Evolutionary conservation across 2,797 vertebrate species (phyloP).

Genomic region (Ctenopoma kingsleyae): DNA sequence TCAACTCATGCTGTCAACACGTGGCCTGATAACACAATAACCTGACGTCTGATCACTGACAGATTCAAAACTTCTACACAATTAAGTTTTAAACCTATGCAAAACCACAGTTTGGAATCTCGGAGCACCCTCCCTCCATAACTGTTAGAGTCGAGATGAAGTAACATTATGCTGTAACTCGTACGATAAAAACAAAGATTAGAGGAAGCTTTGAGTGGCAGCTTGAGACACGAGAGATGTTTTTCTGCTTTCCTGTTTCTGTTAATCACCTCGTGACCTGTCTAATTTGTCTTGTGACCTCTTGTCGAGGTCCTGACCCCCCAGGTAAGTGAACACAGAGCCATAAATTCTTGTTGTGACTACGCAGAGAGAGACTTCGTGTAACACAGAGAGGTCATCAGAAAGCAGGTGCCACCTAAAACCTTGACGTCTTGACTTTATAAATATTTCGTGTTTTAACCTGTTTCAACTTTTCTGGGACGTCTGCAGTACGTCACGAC

Average conservation of each 20-base stretch:
- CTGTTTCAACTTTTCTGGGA: too few relatives aligned
- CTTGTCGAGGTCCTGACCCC: not conserved
- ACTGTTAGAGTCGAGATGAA: too few relatives aligned
- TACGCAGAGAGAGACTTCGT: too few relatives aligned
- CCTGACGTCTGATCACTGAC: constrained; percentile 4
- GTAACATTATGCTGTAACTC: not conserved
- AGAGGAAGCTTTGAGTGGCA: not conserved
- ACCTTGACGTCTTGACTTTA: not conserved
- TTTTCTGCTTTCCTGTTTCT: too few relatives aligned
- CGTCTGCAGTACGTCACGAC: too few relatives aligned
- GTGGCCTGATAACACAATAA: not conserved
- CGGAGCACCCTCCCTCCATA: not conserved
- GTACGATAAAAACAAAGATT: not conserved
- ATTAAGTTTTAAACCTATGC: not conserved
- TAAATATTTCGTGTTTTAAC: too few relatives aligned
- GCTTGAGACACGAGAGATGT: too few relatives aligned
- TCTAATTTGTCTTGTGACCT: not conserved
- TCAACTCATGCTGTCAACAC: not conserved
- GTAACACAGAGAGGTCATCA: not conserved
- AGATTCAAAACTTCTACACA: not conserved
- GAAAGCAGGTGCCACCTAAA: not conserved
- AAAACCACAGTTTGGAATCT: not conserved
- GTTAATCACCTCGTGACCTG: not conserved
- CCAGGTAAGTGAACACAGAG: too few relatives aligned
- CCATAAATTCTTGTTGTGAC: too few relatives aligned